These are phyloP conservation scores for Chloromyia formosa DNA, from an alignment of 2,888 invertebrate species.

Conservation along the genomic window DNA sequence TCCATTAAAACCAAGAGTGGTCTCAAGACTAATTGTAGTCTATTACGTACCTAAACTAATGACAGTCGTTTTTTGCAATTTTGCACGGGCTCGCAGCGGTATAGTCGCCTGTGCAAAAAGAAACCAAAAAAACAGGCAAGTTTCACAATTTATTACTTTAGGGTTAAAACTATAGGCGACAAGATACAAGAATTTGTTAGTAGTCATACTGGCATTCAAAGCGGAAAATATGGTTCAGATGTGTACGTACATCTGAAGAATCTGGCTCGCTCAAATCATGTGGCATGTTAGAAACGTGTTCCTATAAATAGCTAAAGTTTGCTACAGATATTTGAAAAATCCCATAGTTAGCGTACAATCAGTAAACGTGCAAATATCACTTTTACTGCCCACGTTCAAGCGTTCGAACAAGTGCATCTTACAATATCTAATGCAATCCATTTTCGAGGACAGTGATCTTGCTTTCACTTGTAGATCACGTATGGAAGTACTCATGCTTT, in stretches of 20 bases:
- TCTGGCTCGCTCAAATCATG: neutral
- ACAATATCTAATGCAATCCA: neutral
- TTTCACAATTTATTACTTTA: neutral
- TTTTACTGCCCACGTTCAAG: slow-evolving; percentile 2
- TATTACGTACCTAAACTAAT: too few species aligned
- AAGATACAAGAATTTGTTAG: neutral
- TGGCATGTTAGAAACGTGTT: slow-evolving; percentile 5
- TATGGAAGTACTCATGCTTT: too few species aligned
- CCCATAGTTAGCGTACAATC: neutral
- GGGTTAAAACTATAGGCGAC: neutral
- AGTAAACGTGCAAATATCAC: slow-evolving; percentile 6
- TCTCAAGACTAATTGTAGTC: too few species aligned
- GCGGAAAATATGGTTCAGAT: neutral
- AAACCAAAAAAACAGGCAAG: too few species aligned
- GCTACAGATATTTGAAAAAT: slow-evolving; percentile 1
- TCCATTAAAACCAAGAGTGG: too few species aligned
- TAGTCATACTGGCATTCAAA: neutral
- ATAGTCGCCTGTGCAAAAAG: too few species aligned
- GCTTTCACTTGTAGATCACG: slow-evolving; percentile 39
- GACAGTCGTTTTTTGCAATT: too few species aligned
- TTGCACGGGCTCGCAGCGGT: too few species aligned
- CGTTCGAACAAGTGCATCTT: slow-evolving; percentile 17
- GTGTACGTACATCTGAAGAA: neutral
- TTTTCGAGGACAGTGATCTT: slow-evolving; percentile 42
- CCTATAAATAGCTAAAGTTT: neutral